Conservation (phyloP, 2,113 vertebrate genomes). For the Pholis gunnellus region DNA sequence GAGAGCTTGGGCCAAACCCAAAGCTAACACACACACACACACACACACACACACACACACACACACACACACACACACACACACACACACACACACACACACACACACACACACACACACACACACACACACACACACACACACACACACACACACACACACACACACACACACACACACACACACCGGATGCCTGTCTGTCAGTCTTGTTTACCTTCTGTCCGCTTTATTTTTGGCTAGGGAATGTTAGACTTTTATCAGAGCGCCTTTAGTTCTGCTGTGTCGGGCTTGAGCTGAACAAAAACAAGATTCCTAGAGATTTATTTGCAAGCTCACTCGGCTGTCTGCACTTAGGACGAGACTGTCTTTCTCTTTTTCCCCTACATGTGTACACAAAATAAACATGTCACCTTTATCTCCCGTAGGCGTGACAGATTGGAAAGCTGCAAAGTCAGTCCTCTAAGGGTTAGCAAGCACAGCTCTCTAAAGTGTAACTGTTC, state of each 20-base stretch:
- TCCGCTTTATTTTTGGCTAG: conserved; percentile 33
- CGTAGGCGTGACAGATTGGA: conserved; percentile 25
- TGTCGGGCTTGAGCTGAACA: conserved; percentile 32
- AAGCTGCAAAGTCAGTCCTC: conserved; percentile 11
- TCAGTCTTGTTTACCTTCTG: conserved; percentile 45
- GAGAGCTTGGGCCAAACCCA: conserved; percentile 46
- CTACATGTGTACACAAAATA: neutral
- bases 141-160: conserved; percentile 21
- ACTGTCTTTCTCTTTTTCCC: neutral
- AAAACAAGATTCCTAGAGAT: conserved; percentile 33
- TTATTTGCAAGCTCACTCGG: neutral
- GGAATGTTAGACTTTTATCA: conserved; percentile 39
- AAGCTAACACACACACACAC: conserved; percentile 16
- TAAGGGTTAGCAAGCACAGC: conserved; percentile 21
- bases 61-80: conserved; percentile 10
- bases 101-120: conserved; percentile 23
- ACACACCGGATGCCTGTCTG: conserved; percentile 1
- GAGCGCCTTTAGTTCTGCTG: conserved; percentile 27
- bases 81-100: conserved; percentile 12
- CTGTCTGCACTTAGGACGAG: neutral
- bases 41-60: neutral
- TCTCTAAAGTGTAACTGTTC: conserved; percentile 20
- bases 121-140: conserved; percentile 27
- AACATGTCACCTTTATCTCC: conserved; percentile 37
- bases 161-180: conserved; percentile 12